phyloP scores from a whole-genome alignment of 2,113 vertebrate species.

The Trichechus manatus region DNA sequence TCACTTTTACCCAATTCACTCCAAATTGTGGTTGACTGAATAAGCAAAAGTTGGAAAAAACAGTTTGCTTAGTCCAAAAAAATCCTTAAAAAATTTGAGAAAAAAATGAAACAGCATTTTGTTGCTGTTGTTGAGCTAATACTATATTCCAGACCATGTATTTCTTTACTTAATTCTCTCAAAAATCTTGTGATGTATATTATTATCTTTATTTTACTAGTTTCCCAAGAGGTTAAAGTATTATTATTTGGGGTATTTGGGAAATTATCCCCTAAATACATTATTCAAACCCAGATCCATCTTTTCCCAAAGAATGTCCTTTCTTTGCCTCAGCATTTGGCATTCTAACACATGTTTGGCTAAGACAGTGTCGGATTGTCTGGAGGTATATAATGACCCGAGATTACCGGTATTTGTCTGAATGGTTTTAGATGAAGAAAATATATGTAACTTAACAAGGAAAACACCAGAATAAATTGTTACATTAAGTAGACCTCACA shows the following conservation, averaged over 20 bases:
- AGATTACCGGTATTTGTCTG: slow-evolving; percentile 52
- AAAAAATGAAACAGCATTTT: neutral
- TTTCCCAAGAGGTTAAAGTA: neutral
- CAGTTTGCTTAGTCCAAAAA: neutral
- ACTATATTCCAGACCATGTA: neutral
- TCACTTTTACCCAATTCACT: neutral
- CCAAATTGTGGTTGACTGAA: neutral
- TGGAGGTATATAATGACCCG: neutral
- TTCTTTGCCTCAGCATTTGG: neutral
- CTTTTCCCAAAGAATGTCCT: neutral
- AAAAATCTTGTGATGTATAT: neutral
- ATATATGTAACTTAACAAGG: slow-evolving; percentile 46
- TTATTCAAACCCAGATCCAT: neutral
- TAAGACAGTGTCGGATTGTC: neutral
- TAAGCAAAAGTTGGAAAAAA: neutral
- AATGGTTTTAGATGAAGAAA: slow-evolving; percentile 57
- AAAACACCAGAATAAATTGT: neutral
- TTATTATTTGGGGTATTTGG: neutral
- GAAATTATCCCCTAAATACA: neutral
- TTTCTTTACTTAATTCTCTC: neutral
- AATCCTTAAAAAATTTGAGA: neutral
- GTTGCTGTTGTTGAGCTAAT: neutral
- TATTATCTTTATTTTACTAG: neutral
- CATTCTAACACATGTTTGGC: neutral
- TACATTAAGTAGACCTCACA: neutral